A percentile compares a stretch with the other conserved stretches of the same genome.
Conservation (phyloP, 2,797 vertebrate species). For the Ptychadena robeensis region DNA sequence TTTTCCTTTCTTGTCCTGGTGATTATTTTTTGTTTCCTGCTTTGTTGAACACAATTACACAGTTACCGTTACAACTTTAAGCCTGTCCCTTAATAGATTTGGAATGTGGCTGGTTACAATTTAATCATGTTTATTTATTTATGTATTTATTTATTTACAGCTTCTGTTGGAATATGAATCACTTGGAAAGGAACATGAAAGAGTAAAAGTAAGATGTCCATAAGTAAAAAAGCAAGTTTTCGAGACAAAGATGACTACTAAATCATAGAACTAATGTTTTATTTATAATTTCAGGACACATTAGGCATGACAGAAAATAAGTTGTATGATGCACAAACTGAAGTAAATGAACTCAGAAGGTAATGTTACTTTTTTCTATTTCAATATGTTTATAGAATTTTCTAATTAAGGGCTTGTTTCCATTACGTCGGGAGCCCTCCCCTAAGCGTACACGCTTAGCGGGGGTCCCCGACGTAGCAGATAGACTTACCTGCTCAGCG, state of each 20-base stretch:
- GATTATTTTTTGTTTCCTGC: background rate
- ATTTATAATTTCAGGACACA: conserved; percentile 76
- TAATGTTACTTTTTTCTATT: conserved; percentile 71
- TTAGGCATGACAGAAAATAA: conserved; percentile 88
- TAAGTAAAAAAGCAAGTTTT: background rate
- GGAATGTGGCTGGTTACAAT: background rate
- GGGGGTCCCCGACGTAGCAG: no score
- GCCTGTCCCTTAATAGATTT: no score
- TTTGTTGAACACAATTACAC: background rate
- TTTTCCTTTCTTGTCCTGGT: background rate
- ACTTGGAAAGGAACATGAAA: conserved; percentile 86
- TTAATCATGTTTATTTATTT: background rate
- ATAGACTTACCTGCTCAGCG: no score
- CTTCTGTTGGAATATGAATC: conserved; percentile 88
- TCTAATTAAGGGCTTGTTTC: no score
- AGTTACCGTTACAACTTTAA: no score
- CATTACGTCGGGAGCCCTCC: no score
- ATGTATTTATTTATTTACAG: conserved; percentile 78
- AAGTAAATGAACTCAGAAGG: conserved; percentile 93
- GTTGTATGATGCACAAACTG: conserved; percentile 82
- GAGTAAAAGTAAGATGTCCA: conserved; percentile 80
- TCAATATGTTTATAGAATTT: no score
- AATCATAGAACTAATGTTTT: background rate
- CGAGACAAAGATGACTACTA: background rate
- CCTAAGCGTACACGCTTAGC: no score